Conservation (phyloP, 2,113 vertebrate genomes). For the Ameiurus melas region DNA sequence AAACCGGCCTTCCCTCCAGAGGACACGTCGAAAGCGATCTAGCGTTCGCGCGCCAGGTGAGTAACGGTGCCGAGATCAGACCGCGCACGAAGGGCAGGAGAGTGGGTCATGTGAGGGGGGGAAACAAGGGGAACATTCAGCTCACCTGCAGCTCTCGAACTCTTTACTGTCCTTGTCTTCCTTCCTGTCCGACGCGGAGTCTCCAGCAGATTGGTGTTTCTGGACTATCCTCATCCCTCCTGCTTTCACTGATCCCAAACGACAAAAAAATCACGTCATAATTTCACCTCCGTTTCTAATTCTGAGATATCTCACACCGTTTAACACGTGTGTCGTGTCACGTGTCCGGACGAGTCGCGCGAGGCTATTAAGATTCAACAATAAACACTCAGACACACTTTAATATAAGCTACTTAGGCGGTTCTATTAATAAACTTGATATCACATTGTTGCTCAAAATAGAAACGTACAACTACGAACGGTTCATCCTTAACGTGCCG, state of each 20-base stretch:
- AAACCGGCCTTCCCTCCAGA: neutral
- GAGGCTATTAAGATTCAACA: neutral
- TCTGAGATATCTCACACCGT: neutral
- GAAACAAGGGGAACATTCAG: neutral
- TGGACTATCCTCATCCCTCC: slow-evolving; percentile 98
- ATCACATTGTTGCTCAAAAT: neutral
- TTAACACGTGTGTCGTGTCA: neutral
- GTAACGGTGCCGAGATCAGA: neutral
- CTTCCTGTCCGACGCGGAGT: slow-evolving; percentile 80
- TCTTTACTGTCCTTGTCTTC: slow-evolving; percentile 88
- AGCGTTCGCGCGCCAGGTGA: neutral
- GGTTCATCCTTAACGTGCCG: too few relatives aligned
- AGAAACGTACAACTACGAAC: neutral
- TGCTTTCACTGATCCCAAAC: slow-evolving; percentile 83
- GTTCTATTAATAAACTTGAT: neutral
- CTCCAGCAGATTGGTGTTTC: slow-evolving; percentile 83
- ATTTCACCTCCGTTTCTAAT: neutral
- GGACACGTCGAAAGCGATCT: neutral
- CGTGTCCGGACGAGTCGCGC: neutral
- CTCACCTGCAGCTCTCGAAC: slow-evolving; percentile 89
- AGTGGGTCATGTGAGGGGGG: neutral
- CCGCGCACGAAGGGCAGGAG: neutral
- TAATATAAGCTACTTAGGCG: neutral
- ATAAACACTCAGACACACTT: neutral
- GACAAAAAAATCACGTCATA: neutral